Conservation (phyloP, 2,888 invertebrate genomes). For the Rambutsinella grinnellia region DNA sequence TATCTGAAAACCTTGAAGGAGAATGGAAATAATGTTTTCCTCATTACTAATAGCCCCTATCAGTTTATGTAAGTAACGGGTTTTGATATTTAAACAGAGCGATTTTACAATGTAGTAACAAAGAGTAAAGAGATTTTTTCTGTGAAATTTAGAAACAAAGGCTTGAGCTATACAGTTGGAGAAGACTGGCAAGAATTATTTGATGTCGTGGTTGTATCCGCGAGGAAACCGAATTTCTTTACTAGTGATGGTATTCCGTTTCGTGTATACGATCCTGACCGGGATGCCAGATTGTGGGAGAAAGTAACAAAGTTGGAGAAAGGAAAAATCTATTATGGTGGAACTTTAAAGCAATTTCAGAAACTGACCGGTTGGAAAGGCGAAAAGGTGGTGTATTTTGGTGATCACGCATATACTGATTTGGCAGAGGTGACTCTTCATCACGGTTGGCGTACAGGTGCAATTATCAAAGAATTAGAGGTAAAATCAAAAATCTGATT, state of each 20-base stretch:
- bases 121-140: too few species aligned
- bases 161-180: constrained; percentile 92
- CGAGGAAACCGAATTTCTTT: constrained; percentile 96
- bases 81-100: not conserved
- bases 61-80: constrained; percentile 87
- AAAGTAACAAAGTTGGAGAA: constrained; percentile 87
- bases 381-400: constrained; percentile 94
- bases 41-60: constrained; percentile 97
- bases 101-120: constrained; percentile 1
- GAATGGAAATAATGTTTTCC: constrained; percentile 88
- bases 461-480: constrained; percentile 94
- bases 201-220: constrained; percentile 94
- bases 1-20: constrained; percentile 83
- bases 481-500: constrained; percentile 71
- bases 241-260: constrained; percentile 89
- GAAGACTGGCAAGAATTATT: constrained; percentile 90
- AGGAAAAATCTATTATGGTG: constrained; percentile 94
- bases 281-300: constrained; percentile 90
- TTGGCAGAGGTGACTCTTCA: constrained; percentile 95
- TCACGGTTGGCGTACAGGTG: constrained; percentile 92
- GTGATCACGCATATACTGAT: constrained; percentile 98
- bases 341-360: constrained; percentile 92
- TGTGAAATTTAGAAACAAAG: constrained; percentile 76
- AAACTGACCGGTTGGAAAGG: constrained; percentile 94
- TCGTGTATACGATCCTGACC: constrained; percentile 85